Evolutionary conservation across 2,797 vertebrate genomes (phyloP).

Genomic region (Silurus lanzhouensis): DNA sequence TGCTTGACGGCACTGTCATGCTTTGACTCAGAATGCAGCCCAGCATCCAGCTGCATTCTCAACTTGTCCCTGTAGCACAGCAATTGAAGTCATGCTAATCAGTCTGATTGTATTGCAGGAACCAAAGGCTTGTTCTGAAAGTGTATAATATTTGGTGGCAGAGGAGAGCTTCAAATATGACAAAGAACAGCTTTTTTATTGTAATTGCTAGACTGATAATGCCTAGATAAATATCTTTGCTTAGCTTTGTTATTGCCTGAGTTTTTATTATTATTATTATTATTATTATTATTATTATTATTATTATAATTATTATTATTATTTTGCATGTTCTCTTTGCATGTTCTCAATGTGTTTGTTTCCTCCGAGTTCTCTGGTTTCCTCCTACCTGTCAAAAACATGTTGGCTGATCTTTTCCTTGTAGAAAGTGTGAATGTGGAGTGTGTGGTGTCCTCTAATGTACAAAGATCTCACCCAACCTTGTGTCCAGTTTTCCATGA

Average conservation of each 20-base stretch:
- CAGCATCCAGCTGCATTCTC: slow-evolving; percentile 57
- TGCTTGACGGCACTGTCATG: slow-evolving; percentile 57
- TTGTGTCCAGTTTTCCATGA: neutral
- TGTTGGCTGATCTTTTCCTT: neutral
- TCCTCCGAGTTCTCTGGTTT: neutral
- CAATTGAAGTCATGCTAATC: slow-evolving; percentile 14
- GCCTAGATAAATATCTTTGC: too few species aligned
- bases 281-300: too few species aligned
- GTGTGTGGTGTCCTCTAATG: neutral
- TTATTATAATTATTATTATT: too few species aligned
- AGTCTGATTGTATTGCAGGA: neutral
- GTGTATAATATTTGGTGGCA: neutral
- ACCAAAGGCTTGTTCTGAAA: neutral
- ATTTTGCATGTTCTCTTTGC: too few species aligned
- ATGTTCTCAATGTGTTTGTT: neutral
- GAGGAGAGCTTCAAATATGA: neutral
- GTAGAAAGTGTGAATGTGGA: neutral
- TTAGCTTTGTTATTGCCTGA: too few species aligned
- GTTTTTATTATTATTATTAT: too few species aligned
- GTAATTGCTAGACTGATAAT: too few species aligned
- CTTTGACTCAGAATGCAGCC: slow-evolving; percentile 39
- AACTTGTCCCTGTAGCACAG: slow-evolving; percentile 38
- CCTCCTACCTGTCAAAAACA: neutral
- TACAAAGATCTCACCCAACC: neutral
- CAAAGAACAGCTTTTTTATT: neutral